Percentiles rank a stretch among this genome's conserved stretches.
These are phyloP conservation scores for Lasioglossum albipes DNA, from an alignment of 1,140 invertebrate species.

Conservation along the genomic window DNA sequence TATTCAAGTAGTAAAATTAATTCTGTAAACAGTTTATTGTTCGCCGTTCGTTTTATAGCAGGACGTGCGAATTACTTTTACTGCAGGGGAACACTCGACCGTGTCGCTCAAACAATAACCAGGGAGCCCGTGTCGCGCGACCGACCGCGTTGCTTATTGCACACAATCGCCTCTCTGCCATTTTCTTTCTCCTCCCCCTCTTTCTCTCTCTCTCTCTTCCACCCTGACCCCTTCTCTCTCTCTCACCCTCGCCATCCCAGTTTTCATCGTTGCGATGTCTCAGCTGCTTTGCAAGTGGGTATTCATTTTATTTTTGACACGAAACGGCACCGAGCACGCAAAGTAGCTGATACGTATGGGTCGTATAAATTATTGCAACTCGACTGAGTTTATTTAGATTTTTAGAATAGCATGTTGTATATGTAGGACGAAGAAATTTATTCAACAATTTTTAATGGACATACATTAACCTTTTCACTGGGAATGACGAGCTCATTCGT, in stretches of 20 bases:
- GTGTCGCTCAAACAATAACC: conserved; percentile 24
- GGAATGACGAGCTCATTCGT: no score
- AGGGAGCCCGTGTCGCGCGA: conserved; percentile 52
- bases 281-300: not conserved
- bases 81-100: conserved; percentile 44
- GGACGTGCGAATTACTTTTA: conserved; percentile 71
- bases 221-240: not conserved
- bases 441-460: no score
- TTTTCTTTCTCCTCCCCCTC: conserved; percentile 8
- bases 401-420: no score
- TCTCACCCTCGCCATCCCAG: conserved; percentile 15
- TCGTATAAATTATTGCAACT: no score
- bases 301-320: conserved; percentile 13
- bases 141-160: conserved; percentile 33
- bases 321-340: no score
- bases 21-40: conserved; percentile 74
- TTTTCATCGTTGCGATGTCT: not conserved
- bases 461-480: no score
- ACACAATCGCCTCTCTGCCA: not conserved
- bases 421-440: no score
- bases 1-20: conserved; percentile 73
- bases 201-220: not conserved
- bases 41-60: conserved; percentile 63
- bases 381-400: no score
- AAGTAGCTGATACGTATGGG: no score